Evolutionary conservation across 2,888 invertebrate species (phyloP), one percentile per base, ranked within the genome.

Genomic region (Ctena decussata): DNA sequence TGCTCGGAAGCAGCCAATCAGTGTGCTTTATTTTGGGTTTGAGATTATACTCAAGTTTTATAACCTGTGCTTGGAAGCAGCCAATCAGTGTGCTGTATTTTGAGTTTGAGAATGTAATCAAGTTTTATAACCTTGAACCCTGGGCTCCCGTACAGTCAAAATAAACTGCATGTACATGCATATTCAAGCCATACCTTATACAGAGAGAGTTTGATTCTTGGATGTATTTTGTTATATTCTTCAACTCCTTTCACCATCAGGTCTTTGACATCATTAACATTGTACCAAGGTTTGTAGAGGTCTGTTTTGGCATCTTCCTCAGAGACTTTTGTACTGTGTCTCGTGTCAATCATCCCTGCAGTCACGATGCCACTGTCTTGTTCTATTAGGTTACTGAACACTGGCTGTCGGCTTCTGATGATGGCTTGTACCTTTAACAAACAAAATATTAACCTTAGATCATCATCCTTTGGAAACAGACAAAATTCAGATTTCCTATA

Each of bases 141-240:
- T n/a, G n/a, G n/a, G n/a, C n/a, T n/a, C n/a, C n/a, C n/a, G n/a
- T n/a, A n/a, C n/a, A n/a, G n/a, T n/a, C n/a, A n/a, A n/a, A n/a
- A n/a, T n/a, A n/a, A n/a, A n/a, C n/a, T n/a, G n/a, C n/a, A n/a
- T n/a, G n/a, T n/a, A n/a, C n/a, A n/a, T n/a, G n/a, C n/a, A n/a
- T n/a, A n/a, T n/a, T n/a, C n/a, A n/a, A n/a, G 21, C 21, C 46
- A 57, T 81, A 95, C 95, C 93, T 93, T 94, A 88, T 95, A 95
- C 21, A 96, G 90, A 6, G 95, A 92, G 39, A 96, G 85, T 65
- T 93, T 94, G 80, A 96, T 95, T 37, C 93, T 86, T 0, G 95
- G 96, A 80, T 95, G 93, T 57, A 93, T 93, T 86, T 96, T 96
- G 89, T 95, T 96, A 89, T 94, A 95, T 76, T 95, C 96, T 71